Base-by-base conservation (phyloP, 2,797 vertebrate species). In the Triplophysa yarkandensis region DNA sequence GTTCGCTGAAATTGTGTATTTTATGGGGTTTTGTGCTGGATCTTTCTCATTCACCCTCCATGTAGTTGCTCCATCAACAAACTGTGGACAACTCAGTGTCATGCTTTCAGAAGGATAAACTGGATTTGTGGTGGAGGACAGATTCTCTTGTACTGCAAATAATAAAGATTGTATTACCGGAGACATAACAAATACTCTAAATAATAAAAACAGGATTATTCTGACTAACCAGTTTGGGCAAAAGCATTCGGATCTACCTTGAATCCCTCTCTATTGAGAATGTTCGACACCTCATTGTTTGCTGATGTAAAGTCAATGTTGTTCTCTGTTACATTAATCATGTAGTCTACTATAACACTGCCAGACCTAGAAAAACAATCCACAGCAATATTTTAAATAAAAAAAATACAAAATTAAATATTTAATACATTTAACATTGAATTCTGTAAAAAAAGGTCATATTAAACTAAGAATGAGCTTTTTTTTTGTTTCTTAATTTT, bases 291-390 rank as follows among this genome's bases (percentile, higher is more conserved):
- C 0, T 46, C 13, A 32, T 11, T 1, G 54, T 91, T 92, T 61
- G 87, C 89, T 16, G 1, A 2, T 1, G 1, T 39, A 17, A 95
- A 23, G 0, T 21, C 0, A 0, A 54, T 10, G 2, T 50, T 69
- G n/a, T 82, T 44, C 36, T 81, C 1, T 54, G 48, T 79, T 21
- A 88, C 74, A 48, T 9, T 34, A 63, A 96, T 19, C 57, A 71
- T 61, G 14, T 86, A 94, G 1, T 76, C 52, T 80, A 88, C 85
- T 36, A 88, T 54, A 70, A 93, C 63, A 61, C 94, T 95, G 80
- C 95, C 95, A 21, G 60, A 9, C 28, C 95, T 97, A 84, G 64
- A 80, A 63, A 78, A 44, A 28, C 1, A 57, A 6, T 61, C 3
- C 55, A 70, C 16, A 77, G 21, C 19, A 63, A 16, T 28, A 7